Evolutionary conservation across 2,113 vertebrate species (phyloP).

Genomic region (Cyprinodon tularosa): DNA sequence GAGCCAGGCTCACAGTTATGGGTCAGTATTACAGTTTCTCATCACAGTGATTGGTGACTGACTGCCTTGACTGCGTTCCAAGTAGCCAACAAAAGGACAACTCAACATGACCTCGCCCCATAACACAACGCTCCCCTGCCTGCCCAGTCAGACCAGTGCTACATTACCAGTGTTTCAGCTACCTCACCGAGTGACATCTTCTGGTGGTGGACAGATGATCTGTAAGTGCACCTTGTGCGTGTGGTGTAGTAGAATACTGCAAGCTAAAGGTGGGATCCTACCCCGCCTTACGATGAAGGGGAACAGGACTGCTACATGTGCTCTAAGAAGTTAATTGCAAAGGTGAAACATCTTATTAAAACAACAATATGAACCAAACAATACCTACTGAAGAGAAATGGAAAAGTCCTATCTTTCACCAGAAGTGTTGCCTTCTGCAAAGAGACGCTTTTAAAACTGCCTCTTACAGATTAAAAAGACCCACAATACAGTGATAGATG

Average conservation of each 20-base stretch:
- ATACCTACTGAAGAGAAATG: constrained; percentile 16
- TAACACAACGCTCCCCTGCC: constrained; percentile 1
- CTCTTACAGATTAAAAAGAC: constrained; percentile 43
- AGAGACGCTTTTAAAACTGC: constrained; percentile 34
- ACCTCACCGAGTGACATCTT: constrained; percentile 59
- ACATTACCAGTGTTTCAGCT: constrained; percentile 58
- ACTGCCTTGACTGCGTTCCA: constrained; percentile 68
- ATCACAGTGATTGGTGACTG: constrained; percentile 83
- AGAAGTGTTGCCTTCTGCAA: constrained; percentile 25
- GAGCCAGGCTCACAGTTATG: constrained; percentile 75
- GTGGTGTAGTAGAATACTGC: constrained; percentile 38
- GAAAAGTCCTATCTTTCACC: constrained; percentile 20
- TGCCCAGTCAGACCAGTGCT: constrained; percentile 59
- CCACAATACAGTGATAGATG: constrained; percentile 33
- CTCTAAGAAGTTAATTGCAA: constrained; percentile 59
- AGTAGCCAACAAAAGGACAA: constrained; percentile 64
- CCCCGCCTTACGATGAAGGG: constrained; percentile 38
- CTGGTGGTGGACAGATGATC: constrained; percentile 51
- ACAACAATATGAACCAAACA: constrained; percentile 36
- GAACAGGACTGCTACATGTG: constrained; percentile 74
- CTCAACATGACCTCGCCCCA: constrained; percentile 57
- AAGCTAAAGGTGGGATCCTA: constrained; percentile 55
- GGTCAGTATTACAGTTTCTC: constrained; percentile 80
- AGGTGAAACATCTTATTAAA: constrained; percentile 24
- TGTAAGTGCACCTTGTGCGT: constrained; percentile 45